phyloP scores from a whole-genome alignment of 1,140 invertebrate genomes.

The Saccostrea echinata region DNA sequence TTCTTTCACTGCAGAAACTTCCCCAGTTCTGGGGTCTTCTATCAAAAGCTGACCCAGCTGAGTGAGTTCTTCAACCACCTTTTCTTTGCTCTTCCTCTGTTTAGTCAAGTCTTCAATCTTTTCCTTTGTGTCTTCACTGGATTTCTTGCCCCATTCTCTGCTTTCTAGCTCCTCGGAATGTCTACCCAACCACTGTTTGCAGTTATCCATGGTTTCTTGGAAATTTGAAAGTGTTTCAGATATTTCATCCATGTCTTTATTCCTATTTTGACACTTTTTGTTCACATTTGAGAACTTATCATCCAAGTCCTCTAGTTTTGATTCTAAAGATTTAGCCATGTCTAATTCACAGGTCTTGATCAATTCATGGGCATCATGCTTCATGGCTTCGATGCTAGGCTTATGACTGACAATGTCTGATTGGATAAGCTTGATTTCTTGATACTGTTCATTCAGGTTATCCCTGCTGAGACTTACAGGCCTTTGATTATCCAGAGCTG shows the following conservation, averaged over 20 bases:
- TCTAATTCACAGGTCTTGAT: slow-evolving; percentile 90
- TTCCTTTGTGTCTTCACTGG: slow-evolving; percentile 86
- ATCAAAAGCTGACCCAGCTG: slow-evolving; percentile 90
- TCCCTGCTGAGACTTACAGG: slow-evolving; percentile 94
- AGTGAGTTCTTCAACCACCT: slow-evolving; percentile 88
- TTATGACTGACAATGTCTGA: slow-evolving; percentile 92
- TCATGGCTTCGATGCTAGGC: slow-evolving; percentile 90
- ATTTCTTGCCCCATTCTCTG: slow-evolving; percentile 85
- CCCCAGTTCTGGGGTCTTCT: slow-evolving; percentile 83
- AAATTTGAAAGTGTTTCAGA: slow-evolving; percentile 87
- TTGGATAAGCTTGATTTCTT: slow-evolving; percentile 89
- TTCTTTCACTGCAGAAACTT: slow-evolving; percentile 91
- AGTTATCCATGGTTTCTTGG: slow-evolving; percentile 83
- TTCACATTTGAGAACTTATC: slow-evolving; percentile 90
- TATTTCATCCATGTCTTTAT: slow-evolving; percentile 91
- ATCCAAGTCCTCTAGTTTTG: slow-evolving; percentile 91
- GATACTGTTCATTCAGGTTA: slow-evolving; percentile 92
- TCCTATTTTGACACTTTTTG: slow-evolving; percentile 88
- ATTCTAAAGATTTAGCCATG: slow-evolving; percentile 93
- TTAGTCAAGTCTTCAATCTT: slow-evolving; percentile 83
- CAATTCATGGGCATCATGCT: slow-evolving; percentile 88
- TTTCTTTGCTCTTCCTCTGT: slow-evolving; percentile 83
- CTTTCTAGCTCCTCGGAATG: slow-evolving; percentile 89
- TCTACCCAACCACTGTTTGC: slow-evolving; percentile 80
- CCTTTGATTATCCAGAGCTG: slow-evolving; percentile 86